Conservation (phyloP, 64 coral and sea anemone genomes). For the Dendrophyllia cribrosa region DNA sequence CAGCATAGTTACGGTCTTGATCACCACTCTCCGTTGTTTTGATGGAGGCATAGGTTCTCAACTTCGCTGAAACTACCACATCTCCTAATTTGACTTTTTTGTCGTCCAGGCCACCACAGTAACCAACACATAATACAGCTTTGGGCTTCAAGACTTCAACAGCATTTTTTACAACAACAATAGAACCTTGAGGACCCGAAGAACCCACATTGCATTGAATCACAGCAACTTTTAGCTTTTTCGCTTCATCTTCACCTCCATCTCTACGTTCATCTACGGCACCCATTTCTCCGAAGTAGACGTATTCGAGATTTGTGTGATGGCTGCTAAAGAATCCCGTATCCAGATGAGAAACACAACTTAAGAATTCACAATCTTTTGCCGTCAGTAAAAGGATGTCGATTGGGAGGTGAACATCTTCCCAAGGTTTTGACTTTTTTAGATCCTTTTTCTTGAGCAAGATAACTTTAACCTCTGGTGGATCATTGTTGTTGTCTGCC, state of each 20-base stretch:
- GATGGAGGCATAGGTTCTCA: neutral
- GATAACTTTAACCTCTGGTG: neutral
- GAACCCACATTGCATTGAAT: neutral
- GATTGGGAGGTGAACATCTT: neutral
- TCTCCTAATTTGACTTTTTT: constrained; percentile 2
- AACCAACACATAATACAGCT: constrained; percentile 25
- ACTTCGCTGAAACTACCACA: neutral
- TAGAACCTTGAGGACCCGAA: neutral
- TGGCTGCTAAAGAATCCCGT: neutral
- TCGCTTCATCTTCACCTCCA: no score
- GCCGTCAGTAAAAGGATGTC: constrained; percentile 2
- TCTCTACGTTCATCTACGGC: neutral
- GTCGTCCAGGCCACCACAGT: neutral
- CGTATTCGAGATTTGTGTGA: neutral
- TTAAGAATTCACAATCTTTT: neutral
- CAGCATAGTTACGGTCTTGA: neutral
- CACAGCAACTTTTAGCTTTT: neutral
- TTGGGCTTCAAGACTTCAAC: neutral
- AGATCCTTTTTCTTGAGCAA: neutral
- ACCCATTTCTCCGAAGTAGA: constrained; percentile 23
- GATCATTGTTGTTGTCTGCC: neutral
- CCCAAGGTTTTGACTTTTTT: neutral
- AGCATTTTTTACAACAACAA: neutral
- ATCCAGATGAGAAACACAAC: neutral
- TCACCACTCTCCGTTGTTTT: neutral